These are phyloP conservation scores for Dryococelus australis DNA, from an alignment of 2,888 invertebrate species.

Conservation along the genomic window DNA sequence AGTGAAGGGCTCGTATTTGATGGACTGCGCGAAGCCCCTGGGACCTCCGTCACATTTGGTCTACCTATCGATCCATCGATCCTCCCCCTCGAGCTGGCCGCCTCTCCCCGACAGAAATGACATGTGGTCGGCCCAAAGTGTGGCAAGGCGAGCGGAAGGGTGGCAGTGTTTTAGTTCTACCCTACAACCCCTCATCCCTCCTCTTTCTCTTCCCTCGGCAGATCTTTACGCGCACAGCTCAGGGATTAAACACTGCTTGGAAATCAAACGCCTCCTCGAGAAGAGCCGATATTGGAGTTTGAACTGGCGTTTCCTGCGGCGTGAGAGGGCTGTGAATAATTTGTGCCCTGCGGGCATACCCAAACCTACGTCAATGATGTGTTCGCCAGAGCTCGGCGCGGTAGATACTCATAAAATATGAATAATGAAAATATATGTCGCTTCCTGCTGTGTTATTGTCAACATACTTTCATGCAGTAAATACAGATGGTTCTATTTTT, in stretches of 20 bases:
- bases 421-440: too few relatives aligned
- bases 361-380: too few relatives aligned
- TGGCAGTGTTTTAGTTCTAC: background rate
- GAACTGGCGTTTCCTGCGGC: background rate
- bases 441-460: too few relatives aligned
- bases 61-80: background rate
- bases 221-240: background rate
- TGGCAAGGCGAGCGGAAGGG: background rate
- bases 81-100: background rate
- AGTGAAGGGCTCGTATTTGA: background rate
- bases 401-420: too few relatives aligned
- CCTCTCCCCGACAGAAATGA: background rate
- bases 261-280: background rate
- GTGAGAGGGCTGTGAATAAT: too few relatives aligned
- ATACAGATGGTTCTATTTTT: too few relatives aligned
- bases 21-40: background rate
- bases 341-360: too few relatives aligned
- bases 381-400: too few relatives aligned
- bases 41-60: background rate
- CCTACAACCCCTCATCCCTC: background rate
- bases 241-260: background rate
- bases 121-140: background rate
- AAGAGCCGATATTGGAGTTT: constrained; percentile 2
- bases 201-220: background rate
- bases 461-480: too few relatives aligned